A percentile compares a stretch with the other conserved stretches of the same genome.
phyloP scores from a whole-genome alignment of 2,113 vertebrate species.

The Xenotilapia flavipinnis region DNA sequence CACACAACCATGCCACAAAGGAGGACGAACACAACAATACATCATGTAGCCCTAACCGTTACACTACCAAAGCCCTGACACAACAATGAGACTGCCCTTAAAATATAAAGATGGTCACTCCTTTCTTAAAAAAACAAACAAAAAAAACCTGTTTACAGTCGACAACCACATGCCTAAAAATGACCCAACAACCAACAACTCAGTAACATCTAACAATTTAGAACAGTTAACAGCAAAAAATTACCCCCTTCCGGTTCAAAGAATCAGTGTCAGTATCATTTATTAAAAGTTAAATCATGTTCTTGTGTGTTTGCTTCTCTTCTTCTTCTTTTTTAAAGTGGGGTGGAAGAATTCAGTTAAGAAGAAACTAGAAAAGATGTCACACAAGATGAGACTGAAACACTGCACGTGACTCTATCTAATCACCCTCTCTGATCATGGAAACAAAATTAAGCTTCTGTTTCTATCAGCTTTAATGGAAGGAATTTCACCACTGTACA shows the following conservation, averaged over 20 bases:
- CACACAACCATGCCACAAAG: constrained; percentile 47
- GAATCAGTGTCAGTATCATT: neutral
- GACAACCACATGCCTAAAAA: neutral
- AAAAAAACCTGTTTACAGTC: neutral
- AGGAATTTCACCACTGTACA: constrained; percentile 2
- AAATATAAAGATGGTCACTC: neutral
- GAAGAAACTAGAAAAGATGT: neutral
- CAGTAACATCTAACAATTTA: neutral
- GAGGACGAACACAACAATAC: constrained; percentile 22
- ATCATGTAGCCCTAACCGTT: neutral
- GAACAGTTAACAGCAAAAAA: neutral
- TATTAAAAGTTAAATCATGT: neutral
- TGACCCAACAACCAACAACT: neutral
- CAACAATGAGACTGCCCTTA: neutral
- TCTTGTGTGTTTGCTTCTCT: neutral
- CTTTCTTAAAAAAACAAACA: neutral
- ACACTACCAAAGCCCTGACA: neutral
- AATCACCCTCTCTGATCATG: neutral
- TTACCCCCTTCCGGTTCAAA: neutral
- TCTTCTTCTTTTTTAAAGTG: neutral
- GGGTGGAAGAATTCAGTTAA: neutral
- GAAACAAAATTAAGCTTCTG: neutral
- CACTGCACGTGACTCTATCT: neutral
- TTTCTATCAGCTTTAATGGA: neutral
- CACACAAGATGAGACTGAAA: neutral